These are phyloP conservation scores for Pogonus chalceus DNA, from an alignment of 1,140 invertebrate genomes.

Conservation along the genomic window DNA sequence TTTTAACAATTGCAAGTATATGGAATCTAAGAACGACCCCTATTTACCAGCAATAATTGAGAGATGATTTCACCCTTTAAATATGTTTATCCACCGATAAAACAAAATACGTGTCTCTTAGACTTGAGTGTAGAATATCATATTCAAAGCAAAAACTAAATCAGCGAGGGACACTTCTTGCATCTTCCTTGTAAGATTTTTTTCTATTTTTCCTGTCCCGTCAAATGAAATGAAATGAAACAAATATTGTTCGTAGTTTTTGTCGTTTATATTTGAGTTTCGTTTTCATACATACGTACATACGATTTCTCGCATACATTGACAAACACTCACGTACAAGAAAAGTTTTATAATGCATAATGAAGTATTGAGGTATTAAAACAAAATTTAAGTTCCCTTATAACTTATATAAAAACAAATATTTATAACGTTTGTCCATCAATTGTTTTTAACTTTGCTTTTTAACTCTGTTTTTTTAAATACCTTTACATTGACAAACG, in stretches of 20 bases:
- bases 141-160: too few relatives aligned
- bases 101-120: too few relatives aligned
- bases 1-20: too few relatives aligned
- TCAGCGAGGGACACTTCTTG: too few relatives aligned
- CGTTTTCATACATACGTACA: conserved; percentile 30
- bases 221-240: too few relatives aligned
- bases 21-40: too few relatives aligned
- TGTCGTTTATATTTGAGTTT: conserved; percentile 29
- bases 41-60: too few relatives aligned
- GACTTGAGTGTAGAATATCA: too few relatives aligned
- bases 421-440: background rate
- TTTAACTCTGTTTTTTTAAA: conserved; percentile 11
- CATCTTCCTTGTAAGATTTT: too few relatives aligned
- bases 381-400: conserved; percentile 9
- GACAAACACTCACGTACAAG: conserved; percentile 32
- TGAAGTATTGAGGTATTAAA: conserved; percentile 11
- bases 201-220: too few relatives aligned
- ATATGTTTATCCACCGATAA: too few relatives aligned
- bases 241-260: conserved; percentile 13
- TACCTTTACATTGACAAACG: background rate
- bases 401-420: background rate
- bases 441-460: background rate
- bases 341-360: conserved; percentile 17
- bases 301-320: conserved; percentile 25
- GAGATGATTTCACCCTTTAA: too few relatives aligned